phyloP scores from a whole-genome alignment of 2,113 vertebrate species.

The Xiphophorus hellerii region DNA sequence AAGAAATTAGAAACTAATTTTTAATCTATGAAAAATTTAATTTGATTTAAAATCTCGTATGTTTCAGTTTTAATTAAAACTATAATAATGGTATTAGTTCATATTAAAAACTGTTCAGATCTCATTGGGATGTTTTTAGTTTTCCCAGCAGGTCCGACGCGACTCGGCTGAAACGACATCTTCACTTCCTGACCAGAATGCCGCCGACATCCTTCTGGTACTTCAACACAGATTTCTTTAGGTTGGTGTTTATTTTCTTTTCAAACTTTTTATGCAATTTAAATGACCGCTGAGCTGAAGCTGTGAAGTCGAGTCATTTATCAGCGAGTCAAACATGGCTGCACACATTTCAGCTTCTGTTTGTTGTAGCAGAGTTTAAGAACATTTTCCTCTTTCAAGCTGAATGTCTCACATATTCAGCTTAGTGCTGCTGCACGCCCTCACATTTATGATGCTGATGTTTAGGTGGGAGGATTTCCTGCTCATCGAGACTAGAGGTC shows the following conservation, averaged over 20 bases:
- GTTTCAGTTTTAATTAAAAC: neutral
- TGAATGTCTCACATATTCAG: neutral
- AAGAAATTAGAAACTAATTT: neutral
- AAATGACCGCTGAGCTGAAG: constrained; percentile 10
- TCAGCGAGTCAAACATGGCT: constrained; percentile 10
- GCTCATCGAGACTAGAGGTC: constrained; percentile 43
- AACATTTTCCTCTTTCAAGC: neutral
- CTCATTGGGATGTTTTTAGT: constrained; percentile 7
- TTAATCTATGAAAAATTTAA: neutral
- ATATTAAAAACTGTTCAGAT: neutral
- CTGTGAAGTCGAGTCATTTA: neutral
- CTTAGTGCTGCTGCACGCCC: constrained; percentile 6
- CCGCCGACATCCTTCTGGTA: neutral
- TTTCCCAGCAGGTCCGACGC: constrained; percentile 33
- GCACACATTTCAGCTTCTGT: neutral
- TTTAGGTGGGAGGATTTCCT: constrained; percentile 52
- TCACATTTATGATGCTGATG: constrained; percentile 16
- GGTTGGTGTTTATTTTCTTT: neutral
- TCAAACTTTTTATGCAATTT: neutral
- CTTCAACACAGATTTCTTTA: neutral
- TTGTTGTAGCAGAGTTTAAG: constrained; percentile 16
- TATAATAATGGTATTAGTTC: neutral
- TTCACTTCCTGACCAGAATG: constrained; percentile 3
- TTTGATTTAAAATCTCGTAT: neutral
- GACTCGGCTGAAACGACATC: constrained; percentile 13